Evolutionary conservation across 2,113 vertebrate species (phyloP).

Genomic region (Daboia siamensis): DNA sequence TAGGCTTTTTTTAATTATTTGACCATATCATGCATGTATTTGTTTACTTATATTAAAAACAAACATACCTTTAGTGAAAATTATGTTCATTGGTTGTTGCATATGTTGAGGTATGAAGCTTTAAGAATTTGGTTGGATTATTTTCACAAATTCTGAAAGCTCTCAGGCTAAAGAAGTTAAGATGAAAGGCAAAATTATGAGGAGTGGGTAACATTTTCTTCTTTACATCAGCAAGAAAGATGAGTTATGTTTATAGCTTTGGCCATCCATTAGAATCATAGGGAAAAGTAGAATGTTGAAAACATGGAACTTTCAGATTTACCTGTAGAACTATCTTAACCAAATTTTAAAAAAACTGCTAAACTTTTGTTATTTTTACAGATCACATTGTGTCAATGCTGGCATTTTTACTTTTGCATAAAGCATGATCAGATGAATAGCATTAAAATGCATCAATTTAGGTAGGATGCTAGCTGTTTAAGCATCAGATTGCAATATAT

Average conservation of each 20-base stretch:
- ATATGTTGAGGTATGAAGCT: not conserved
- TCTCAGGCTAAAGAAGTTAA: not conserved
- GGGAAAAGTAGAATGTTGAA: not conserved
- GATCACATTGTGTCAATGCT: not conserved
- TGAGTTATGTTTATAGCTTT: not conserved
- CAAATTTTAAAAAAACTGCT: not conserved
- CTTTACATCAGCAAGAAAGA: not conserved
- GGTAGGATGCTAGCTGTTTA: conserved; percentile 41
- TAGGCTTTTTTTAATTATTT: not conserved
- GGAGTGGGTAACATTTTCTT: not conserved
- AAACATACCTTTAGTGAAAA: not conserved
- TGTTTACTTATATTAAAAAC: not conserved
- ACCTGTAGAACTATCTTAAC: not conserved
- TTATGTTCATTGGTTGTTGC: not conserved
- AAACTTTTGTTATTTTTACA: not conserved
- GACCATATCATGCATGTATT: not conserved
- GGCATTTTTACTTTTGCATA: not conserved
- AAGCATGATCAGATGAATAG: not conserved
- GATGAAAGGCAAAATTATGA: not conserved
- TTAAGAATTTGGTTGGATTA: not conserved
- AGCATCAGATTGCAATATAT: conserved; percentile 37
- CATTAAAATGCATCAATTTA: conserved; percentile 11
- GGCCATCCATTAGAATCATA: not conserved
- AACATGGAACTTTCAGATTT: not conserved
- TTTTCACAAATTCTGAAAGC: not conserved